phyloP scores from a whole-genome alignment of 2,888 invertebrate species.

The Alviniconcha strummeri region DNA sequence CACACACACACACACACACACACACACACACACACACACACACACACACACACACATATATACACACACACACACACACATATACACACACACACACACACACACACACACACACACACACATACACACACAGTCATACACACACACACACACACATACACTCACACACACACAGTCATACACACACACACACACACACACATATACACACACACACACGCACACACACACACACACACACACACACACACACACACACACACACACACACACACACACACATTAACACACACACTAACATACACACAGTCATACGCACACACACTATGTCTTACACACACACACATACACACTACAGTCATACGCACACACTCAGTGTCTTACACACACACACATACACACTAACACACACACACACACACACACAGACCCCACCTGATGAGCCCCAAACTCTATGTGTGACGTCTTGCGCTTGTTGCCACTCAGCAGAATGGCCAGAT shows the following conservation, averaged over 20 bases:
- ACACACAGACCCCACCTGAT: conserved; percentile 47
- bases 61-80: too few species aligned
- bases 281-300: background rate
- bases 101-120: background rate
- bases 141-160: too few species aligned
- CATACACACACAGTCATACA: too few species aligned
- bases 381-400: too few species aligned
- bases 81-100: background rate
- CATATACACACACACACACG: background rate
- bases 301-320: too few species aligned
- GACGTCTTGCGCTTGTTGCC: conserved; percentile 64
- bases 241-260: background rate
- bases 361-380: too few species aligned
- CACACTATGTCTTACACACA: too few species aligned
- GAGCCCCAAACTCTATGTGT: conserved; percentile 69
- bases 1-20: background rate
- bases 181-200: too few species aligned
- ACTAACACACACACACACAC: background rate
- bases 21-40: too few species aligned
- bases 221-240: background rate
- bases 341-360: too few species aligned
- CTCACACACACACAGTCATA: too few species aligned
- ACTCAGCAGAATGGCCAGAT: conserved; percentile 46
- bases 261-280: background rate
- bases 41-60: too few species aligned